phyloP scores from a whole-genome alignment of 1,140 invertebrate genomes.

The Cephus cinctus region DNA sequence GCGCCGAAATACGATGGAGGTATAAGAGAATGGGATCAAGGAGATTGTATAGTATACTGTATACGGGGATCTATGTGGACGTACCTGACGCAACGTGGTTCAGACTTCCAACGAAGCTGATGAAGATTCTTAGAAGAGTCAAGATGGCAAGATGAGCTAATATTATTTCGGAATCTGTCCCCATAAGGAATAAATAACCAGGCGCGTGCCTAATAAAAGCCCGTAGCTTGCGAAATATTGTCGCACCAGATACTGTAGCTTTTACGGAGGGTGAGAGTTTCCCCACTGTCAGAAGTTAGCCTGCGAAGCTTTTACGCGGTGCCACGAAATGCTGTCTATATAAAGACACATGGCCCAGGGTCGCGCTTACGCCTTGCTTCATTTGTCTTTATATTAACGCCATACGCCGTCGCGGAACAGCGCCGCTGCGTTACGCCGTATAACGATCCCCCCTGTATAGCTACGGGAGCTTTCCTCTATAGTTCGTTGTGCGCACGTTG shows the following conservation, averaged over 20 bases:
- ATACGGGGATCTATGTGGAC: too few relatives aligned
- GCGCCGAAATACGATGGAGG: neutral
- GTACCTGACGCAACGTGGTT: too few relatives aligned
- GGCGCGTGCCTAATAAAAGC: constrained; percentile 33
- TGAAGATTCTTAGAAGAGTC: too few relatives aligned
- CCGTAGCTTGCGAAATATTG: constrained; percentile 24
- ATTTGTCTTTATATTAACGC: constrained; percentile 55
- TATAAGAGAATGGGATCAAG: constrained; percentile 6
- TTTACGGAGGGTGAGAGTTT: constrained; percentile 13
- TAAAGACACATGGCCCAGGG: constrained; percentile 50
- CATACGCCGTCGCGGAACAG: too few relatives aligned
- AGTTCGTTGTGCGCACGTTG: too few relatives aligned
- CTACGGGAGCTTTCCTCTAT: too few relatives aligned
- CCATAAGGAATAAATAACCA: constrained; percentile 33
- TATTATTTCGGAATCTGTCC: constrained; percentile 36
- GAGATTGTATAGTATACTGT: too few relatives aligned
- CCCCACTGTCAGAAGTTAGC: constrained; percentile 36
- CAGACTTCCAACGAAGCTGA: too few relatives aligned
- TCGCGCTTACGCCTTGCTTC: constrained; percentile 34
- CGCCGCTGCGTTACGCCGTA: too few relatives aligned
- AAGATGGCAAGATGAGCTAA: too few relatives aligned
- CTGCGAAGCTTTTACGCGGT: constrained; percentile 22
- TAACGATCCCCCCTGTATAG: too few relatives aligned
- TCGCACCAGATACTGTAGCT: constrained; percentile 1
- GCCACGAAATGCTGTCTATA: constrained; percentile 37